Evolutionary conservation across 2,797 vertebrate genomes (phyloP).

Genomic region (Dendrocincla fuliginosa): DNA sequence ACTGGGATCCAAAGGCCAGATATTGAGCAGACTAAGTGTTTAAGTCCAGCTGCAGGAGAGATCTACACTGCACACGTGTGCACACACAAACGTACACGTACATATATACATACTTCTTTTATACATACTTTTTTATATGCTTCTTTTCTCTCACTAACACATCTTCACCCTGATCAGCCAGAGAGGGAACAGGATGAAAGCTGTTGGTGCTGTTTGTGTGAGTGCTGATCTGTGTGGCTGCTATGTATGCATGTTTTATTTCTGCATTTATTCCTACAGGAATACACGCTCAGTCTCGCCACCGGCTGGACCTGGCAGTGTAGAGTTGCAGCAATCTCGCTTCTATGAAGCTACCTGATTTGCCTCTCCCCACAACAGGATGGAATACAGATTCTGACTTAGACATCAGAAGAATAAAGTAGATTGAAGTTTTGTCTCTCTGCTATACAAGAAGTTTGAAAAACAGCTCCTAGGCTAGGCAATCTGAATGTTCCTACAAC

Average conservation of each 20-base stretch:
- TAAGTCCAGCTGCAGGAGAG: neutral
- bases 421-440: neutral
- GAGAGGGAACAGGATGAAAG: neutral
- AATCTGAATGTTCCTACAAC: neutral
- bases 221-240: neutral
- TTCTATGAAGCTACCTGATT: neutral
- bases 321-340: neutral
- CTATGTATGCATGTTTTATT: neutral
- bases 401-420: neutral
- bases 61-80: neutral
- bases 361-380: neutral
- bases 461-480: neutral
- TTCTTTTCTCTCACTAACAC: neutral
- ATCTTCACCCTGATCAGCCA: neutral
- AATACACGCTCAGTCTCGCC: neutral
- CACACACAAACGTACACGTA: neutral
- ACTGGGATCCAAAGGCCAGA: neutral
- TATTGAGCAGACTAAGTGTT: accelerated
- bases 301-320: neutral
- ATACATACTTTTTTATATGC: neutral
- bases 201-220: neutral
- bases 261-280: neutral
- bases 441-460: neutral
- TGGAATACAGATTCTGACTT: neutral
- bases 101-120: neutral